Evolutionary conservation across 2,113 vertebrate species (phyloP), one percentile per base, ranked within the genome.

Genomic region (Chaenogobius annularis): DNA sequence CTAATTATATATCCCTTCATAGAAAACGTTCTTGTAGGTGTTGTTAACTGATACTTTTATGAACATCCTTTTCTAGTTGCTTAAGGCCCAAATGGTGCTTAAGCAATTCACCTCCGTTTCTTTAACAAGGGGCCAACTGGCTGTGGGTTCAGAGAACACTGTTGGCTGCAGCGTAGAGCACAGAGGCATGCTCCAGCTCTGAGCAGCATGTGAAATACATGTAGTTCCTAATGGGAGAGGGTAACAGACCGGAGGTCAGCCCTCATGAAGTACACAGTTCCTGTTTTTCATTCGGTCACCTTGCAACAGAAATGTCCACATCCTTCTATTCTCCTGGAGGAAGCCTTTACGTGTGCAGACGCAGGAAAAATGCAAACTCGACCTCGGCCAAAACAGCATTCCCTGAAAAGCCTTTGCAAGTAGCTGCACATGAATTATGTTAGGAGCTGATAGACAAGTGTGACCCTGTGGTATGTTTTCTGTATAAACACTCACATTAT

Each of bases 281-380:
- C 93, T 93, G 93, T 92, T 92, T 91, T 92, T 87, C 79, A 65
- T 68, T 78, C 9, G 26, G 82, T 86, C 85, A 82, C 84, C 84
- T 85, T 75, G 70, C 74, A 66, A 64, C 75, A 87, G 85, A 88
- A 85, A 88, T 69, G 79, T 84, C 37, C 85, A 92, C 90, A 93
- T 93, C 92, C 93, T 93, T 88, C 85, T 72, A 92, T 93, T 94
- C 91, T 93, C 69, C 81, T 84, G 69, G 85, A 90, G 90, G 88
- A 92, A 92, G 70, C 77, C 67, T 61, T 35, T 83, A 79, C 83
- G 74, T 87, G 82, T 83, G 83, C 88, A 79, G 72, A 83, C 74
- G 83, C 54, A 71, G 76, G 69, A 80, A 69, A 83, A 86, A 85
- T 64, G 81, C 83, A 80, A 74, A 70, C 83, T 80, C 74, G 74